Evolutionary conservation across 2,888 invertebrate species (phyloP), one percentile per base, ranked within the genome.

Genomic region (Ditylenchus weischeri): DNA sequence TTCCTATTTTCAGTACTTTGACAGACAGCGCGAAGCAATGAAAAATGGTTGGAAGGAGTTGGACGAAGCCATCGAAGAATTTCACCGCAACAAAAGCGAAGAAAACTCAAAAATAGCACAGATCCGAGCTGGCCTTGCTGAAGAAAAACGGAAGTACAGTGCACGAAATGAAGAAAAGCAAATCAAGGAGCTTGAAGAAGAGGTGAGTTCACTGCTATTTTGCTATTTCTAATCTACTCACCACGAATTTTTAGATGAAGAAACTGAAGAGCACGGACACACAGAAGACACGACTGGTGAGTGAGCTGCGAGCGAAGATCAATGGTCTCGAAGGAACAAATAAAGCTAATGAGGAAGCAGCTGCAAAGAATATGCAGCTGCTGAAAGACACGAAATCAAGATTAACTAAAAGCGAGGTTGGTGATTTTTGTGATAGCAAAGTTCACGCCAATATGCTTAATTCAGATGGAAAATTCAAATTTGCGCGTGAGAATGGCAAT

Each of bases 91-190:
- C 13, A 66, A 66, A 50, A 29, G 23, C n/a, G 65, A 66, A 19
- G 66, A 66, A 64, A 62, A 54, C 50, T 61, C 66, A 51, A 54
- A 51, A 21, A 65, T 66, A 23, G 66, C 65, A n/a, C 29, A 48
- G 6, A 49, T 66, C 29, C 66, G 66, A 23, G 35, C 23, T 35
- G 62, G 21, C 23, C 54, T 66, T 36, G 54, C 48, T 13, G 43
- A 43, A 13, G 66, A 66, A 19, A 48, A 50, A 0, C 21, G 54
- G 10, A 66, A 66, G 8, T 36, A 43, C 21, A 19, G 23, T 6
- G 51, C 49, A 8, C 49, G 51, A 64, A 66, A 62, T 36, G 64
- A 65, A 35, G 62, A 60, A n/a, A 62, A 65, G 10, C 43, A 43
- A 36, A 23, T 66, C n/a, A 64, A 50, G 29, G 49, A 61, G 10